These are phyloP conservation scores for Heliocidaris erythrogramma DNA, from an alignment of 35 echinoderm and acorn worm genomes.

Conservation along the genomic window DNA sequence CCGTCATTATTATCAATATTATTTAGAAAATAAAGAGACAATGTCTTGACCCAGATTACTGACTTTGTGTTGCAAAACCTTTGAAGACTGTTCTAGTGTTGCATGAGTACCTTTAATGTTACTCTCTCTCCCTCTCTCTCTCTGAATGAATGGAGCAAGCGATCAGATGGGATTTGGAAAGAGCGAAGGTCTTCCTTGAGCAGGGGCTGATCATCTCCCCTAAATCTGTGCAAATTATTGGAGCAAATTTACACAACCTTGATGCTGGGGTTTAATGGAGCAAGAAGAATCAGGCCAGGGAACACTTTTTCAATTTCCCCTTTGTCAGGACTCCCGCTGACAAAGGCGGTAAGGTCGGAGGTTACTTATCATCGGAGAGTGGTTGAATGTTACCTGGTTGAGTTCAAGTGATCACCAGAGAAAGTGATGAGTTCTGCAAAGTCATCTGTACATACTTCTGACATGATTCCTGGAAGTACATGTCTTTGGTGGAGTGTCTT, in stretches of 20 bases:
- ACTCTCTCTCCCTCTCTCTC: too few relatives aligned
- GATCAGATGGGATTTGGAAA: background rate
- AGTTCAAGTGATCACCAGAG: background rate
- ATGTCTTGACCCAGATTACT: too few relatives aligned
- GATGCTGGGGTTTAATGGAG: background rate
- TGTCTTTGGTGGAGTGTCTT: too few relatives aligned
- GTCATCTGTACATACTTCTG: background rate
- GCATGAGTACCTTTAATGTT: background rate
- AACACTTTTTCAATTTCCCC: background rate
- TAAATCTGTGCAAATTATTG: constrained; percentile 5
- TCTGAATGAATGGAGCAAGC: background rate
- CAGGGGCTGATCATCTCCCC: background rate
- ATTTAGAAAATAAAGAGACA: too few relatives aligned
- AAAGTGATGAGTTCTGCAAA: background rate
- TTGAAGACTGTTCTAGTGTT: background rate
- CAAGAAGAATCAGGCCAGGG: background rate
- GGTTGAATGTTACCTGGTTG: background rate
- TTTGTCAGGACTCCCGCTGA: background rate
- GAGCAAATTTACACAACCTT: constrained; percentile 17
- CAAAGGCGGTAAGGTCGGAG: background rate
- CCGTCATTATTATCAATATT: too few relatives aligned
- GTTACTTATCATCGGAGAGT: background rate
- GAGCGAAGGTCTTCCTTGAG: background rate
- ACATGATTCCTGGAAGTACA: too few relatives aligned
- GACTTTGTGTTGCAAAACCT: too few relatives aligned